These are phyloP conservation scores for Jordanella pulchra DNA, from an alignment of 2,797 vertebrate species.

Conservation along the genomic window DNA sequence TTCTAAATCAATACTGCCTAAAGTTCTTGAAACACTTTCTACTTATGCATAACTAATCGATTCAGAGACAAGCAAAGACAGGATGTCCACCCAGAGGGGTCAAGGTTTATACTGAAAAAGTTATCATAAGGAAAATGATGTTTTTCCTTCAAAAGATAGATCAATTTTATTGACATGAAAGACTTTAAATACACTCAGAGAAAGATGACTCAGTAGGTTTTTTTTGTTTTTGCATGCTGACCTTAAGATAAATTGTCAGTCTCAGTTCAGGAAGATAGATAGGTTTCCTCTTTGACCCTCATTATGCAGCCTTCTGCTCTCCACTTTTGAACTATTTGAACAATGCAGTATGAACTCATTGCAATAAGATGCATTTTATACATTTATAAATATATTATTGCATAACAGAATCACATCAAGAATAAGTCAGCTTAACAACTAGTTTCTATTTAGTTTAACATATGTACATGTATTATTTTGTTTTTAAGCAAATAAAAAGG, in stretches of 20 bases:
- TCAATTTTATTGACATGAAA: neutral
- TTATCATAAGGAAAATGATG: neutral
- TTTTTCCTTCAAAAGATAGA: neutral
- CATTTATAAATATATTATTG: neutral
- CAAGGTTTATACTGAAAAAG: neutral
- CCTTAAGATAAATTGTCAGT: neutral
- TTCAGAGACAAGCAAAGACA: neutral
- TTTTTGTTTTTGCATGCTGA: conserved; percentile 1
- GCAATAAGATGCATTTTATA: neutral
- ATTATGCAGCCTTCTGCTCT: neutral
- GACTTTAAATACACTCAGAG: neutral
- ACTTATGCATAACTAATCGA: neutral
- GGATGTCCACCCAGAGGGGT: neutral
- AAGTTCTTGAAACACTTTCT: neutral
- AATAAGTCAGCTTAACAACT: neutral
- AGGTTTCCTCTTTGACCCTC: neutral
- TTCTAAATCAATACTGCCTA: neutral
- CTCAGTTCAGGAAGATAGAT: neutral
- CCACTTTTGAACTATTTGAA: neutral
- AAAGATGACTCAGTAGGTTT: neutral
- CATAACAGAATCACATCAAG: neutral
- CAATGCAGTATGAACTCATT: neutral
- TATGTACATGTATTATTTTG: neutral
- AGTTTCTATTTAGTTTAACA: neutral
- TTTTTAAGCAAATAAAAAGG: neutral